Conservation (phyloP, 2,113 vertebrate species). For the Stigmatopora argus region DNA sequence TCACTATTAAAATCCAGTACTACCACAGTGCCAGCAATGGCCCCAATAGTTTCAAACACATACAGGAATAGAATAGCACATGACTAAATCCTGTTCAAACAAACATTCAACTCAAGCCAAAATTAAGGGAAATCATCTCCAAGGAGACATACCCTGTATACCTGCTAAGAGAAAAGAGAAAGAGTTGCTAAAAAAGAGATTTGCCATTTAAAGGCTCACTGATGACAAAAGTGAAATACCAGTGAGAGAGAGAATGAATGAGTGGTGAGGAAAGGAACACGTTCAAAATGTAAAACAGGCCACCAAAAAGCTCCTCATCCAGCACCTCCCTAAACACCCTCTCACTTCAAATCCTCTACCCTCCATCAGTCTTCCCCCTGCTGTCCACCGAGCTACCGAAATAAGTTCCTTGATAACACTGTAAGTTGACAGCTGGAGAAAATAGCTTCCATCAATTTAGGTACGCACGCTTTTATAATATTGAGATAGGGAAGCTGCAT, state of each 20-base stretch:
- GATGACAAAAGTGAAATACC: constrained; percentile 35
- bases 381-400: constrained; percentile 46
- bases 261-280: constrained; percentile 26
- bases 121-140: neutral
- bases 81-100: constrained; percentile 10
- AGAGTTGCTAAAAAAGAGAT: constrained; percentile 22
- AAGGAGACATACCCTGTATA: neutral
- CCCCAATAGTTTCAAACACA: constrained; percentile 1
- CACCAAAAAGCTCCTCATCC: constrained; percentile 39
- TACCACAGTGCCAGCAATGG: constrained; percentile 2
- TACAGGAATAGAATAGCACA: neutral
- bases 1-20: constrained; percentile 11
- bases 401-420: constrained; percentile 60
- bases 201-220: constrained; percentile 38
- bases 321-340: constrained; percentile 23
- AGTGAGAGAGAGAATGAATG: constrained; percentile 19
- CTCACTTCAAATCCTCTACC: constrained; percentile 36
- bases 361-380: constrained; percentile 38
- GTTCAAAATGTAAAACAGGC: constrained; percentile 64
- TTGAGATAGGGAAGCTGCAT: constrained; percentile 54
- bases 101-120: constrained; percentile 8
- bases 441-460: constrained; percentile 74
- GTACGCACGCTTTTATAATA: constrained; percentile 68
- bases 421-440: constrained; percentile 75
- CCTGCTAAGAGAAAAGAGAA: constrained; percentile 34